Conservation (phyloP, 2,888 invertebrate genomes). For the Dryococelus australis region DNA sequence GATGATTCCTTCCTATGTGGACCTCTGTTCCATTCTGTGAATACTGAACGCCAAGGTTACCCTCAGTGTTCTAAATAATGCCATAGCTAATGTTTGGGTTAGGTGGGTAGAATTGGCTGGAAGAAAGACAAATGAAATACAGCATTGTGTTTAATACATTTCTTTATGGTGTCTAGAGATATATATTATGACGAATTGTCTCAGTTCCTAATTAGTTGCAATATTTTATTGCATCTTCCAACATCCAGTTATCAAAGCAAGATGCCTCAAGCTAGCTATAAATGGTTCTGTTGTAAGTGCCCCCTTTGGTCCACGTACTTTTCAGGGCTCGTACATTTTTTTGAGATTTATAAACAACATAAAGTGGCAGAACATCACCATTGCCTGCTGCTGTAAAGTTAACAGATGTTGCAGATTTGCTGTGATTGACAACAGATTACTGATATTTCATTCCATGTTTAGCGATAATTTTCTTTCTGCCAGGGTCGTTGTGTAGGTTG, state of each 20-base stretch:
- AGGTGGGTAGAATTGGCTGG: too few relatives aligned
- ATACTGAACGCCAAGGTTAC: too few relatives aligned
- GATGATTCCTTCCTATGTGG: too few relatives aligned
- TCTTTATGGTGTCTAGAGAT: too few relatives aligned
- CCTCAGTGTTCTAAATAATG: too few relatives aligned
- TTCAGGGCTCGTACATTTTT: neutral
- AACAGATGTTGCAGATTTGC: constrained; percentile 24
- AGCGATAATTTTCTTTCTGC: constrained; percentile 28
- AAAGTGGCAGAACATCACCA: constrained; percentile 5
- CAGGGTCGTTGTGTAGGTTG: constrained; percentile 28
- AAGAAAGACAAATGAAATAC: too few relatives aligned
- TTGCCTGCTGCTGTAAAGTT: constrained; percentile 32
- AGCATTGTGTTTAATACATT: too few relatives aligned
- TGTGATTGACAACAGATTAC: constrained; percentile 28
- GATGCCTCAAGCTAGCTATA: constrained; percentile 37
- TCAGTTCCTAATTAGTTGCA: neutral
- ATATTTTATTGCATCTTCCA: neutral
- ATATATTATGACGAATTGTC: too few relatives aligned
- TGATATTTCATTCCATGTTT: constrained; percentile 35
- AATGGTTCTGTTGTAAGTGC: constrained; percentile 30
- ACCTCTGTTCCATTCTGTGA: too few relatives aligned
- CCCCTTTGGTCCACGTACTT: constrained; percentile 26
- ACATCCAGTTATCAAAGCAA: constrained; percentile 37
- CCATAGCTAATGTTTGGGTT: too few relatives aligned
- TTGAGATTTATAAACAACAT: constrained; percentile 11